A percentile compares a stretch with the other conserved stretches of the same genome.
These are phyloP conservation scores for Gadopsis marmoratus DNA, from an alignment of 2,797 vertebrate genomes.

Conservation along the genomic window DNA sequence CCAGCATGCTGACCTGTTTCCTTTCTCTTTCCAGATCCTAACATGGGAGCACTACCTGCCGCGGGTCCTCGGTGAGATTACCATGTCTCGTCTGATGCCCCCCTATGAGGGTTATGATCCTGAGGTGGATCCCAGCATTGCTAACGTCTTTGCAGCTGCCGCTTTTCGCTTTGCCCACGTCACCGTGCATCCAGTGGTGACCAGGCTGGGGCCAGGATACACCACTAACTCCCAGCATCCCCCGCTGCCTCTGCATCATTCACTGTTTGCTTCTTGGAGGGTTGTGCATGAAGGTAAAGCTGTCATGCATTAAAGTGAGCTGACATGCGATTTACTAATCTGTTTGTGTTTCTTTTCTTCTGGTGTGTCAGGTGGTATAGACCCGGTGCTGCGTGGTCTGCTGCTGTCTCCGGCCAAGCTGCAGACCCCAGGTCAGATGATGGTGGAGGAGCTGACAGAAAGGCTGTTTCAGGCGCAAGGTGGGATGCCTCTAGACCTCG, in stretches of 20 bases:
- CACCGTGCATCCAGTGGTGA: conserved; percentile 83
- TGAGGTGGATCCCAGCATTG: conserved; percentile 81
- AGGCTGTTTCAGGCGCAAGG: conserved; percentile 87
- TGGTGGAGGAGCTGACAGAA: conserved; percentile 89
- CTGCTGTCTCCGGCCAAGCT: conserved; percentile 86
- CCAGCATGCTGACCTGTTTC: background rate
- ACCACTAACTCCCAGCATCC: conserved; percentile 74
- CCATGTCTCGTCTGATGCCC: conserved; percentile 73
- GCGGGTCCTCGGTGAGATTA: conserved; percentile 76
- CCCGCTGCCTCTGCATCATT: conserved; percentile 82
- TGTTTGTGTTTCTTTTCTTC: conserved; percentile 6
- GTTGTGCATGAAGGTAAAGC: conserved; percentile 84
- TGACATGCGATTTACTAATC: fast-evolving
- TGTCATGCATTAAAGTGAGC: background rate
- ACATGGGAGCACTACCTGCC: conserved; percentile 87
- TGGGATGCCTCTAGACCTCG: conserved; percentile 87
- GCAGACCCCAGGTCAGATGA: conserved; percentile 87
- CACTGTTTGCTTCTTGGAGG: conserved; percentile 86
- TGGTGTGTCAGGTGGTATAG: conserved; percentile 83
- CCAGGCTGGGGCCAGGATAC: conserved; percentile 81
- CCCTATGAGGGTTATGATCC: conserved; percentile 77
- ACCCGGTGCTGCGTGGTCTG: conserved; percentile 86
- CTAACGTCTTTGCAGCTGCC: conserved; percentile 83
- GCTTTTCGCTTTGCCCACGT: conserved; percentile 86
- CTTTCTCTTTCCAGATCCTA: conserved; percentile 73